Base-by-base conservation (phyloP, 2,113 vertebrate species). In the Globicephala melas region DNA sequence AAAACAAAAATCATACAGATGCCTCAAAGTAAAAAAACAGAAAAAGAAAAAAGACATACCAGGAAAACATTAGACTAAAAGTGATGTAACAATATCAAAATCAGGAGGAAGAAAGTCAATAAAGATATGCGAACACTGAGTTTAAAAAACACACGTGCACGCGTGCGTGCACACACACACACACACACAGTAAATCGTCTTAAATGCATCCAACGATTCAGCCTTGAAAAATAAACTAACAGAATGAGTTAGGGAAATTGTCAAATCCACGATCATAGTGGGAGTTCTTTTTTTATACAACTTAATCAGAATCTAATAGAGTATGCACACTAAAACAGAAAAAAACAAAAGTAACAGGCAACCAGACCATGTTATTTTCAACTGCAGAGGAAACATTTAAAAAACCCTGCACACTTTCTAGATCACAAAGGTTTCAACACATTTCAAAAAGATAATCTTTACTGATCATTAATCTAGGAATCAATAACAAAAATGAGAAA, bases 31-130 rank as follows among this genome's bases (percentile, higher is more conserved):
- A 47, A 67, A 84, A 41, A 71, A 25, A 44, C 28, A 68, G 26
- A 44, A 44, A 80, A 50, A 50, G 62, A 65, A 7, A 55, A 65
- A 10, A 41, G 33, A 71, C 5, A 28, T 33, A n/a, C 9, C 60
- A 80, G 63, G 44, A 71, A 95, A 92, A 95, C n/a, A 28, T 44
- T 80, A 76, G 53, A 80, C 60, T 76, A 83, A 80, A 88, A 62
- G 60, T 26, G 26, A 50, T 47, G 20, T 31, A 68, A 50, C 36
- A 67, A 36, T 60, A 36, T 68, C 23, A 95, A 95, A 81, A 95
- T 9, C 17, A 33, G 18, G 9, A 3, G 11, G 28, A 28, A 68
- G 41, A 31, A 74, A 87, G 28, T 89, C 67, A 86, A 38, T 76
- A 84, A 76, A 68, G 31, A 85, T 50, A 70, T 1, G 38, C 8